Evolutionary conservation across 2,888 invertebrate genomes (phyloP).

Genomic region (Lamproptera curius): DNA sequence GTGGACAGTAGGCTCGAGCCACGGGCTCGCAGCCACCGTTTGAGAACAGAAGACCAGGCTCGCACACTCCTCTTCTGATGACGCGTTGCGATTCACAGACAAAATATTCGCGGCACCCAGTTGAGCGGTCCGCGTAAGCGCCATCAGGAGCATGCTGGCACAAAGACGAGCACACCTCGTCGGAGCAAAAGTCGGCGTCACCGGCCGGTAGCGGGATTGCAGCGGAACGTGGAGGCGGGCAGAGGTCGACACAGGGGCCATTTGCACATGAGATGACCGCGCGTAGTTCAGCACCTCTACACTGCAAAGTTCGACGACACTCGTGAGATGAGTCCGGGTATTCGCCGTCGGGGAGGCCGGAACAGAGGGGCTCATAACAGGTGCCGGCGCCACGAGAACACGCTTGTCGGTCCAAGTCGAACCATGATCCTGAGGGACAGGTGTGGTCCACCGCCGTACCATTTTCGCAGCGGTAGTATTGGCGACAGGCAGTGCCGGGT

Average conservation of each 20-base stretch:
- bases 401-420: conserved; percentile 73
- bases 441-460: conserved; percentile 65
- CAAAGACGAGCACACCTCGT: conserved; percentile 65
- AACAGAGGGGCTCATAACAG: conserved; percentile 79
- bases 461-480: conserved; percentile 77
- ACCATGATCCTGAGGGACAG: conserved; percentile 76
- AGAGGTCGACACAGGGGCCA: conserved; percentile 41
- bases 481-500: conserved; percentile 76
- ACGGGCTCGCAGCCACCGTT: conserved; percentile 72
- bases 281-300: conserved; percentile 65
- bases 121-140: conserved; percentile 74
- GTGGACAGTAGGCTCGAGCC: conserved; percentile 59
- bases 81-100: conserved; percentile 75
- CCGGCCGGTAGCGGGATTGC: conserved; percentile 68
- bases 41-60: conserved; percentile 70
- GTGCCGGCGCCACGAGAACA: conserved; percentile 74
- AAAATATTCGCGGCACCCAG: conserved; percentile 77
- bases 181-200: conserved; percentile 71
- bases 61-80: conserved; percentile 75
- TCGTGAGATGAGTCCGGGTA: conserved; percentile 78
- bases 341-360: conserved; percentile 74
- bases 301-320: conserved; percentile 71
- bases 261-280: conserved; percentile 53
- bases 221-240: conserved; percentile 61
- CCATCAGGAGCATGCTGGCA: conserved; percentile 74